phyloP scores from a whole-genome alignment of 2,797 vertebrate genomes.

The Mus spretus region DNA sequence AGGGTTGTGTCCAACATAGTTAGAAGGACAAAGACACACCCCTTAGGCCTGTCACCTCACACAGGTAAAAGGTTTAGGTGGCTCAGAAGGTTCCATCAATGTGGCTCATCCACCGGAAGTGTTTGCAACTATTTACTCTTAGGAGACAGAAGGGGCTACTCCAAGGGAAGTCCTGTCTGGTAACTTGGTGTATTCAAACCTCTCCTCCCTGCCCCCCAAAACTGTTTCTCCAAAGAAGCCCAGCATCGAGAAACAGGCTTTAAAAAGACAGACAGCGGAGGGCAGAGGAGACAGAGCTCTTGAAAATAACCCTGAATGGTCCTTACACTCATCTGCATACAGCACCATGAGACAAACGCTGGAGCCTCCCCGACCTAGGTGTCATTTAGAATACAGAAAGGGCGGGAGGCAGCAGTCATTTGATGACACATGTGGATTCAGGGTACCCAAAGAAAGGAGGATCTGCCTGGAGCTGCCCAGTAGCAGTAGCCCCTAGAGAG shows the following conservation, averaged over 20 bases:
- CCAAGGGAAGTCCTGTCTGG: rapidly evolving
- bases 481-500: too few species aligned
- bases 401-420: background rate
- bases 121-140: background rate
- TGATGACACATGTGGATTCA: background rate
- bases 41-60: rapidly evolving
- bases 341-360: conserved; percentile 58
- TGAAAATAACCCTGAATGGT: background rate
- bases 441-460: rapidly evolving
- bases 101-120: background rate
- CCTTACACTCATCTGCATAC: background rate
- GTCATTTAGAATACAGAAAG: conserved; percentile 13
- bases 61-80: background rate
- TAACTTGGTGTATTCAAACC: background rate
- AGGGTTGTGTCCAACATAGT: background rate
- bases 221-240: conserved; percentile 54
- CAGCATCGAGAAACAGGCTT: background rate
- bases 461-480: rapidly evolving
- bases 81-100: rapidly evolving
- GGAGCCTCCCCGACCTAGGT: background rate
- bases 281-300: background rate
- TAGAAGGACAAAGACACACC: background rate
- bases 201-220: too few species aligned
- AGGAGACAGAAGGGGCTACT: background rate
- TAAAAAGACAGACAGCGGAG: background rate